Percentiles rank a stretch among this genome's conserved stretches.
Evolutionary conservation across 2,888 invertebrate species (phyloP).

Genomic region (Trachelus tabidus): DNA sequence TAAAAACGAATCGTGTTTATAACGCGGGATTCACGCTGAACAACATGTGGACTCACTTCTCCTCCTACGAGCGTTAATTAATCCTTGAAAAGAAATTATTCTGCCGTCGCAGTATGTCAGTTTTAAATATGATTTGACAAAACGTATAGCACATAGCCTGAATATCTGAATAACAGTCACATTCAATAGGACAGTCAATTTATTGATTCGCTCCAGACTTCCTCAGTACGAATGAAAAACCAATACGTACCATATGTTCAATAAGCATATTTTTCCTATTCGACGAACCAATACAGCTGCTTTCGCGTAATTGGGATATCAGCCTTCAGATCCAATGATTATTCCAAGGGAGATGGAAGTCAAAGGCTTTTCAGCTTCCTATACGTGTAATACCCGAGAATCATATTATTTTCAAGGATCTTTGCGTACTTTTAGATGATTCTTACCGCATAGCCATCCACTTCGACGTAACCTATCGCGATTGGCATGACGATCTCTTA

Average conservation of each 20-base stretch:
- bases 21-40: neutral
- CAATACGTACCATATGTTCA: neutral
- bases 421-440: neutral
- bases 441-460: neutral
- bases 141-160: neutral
- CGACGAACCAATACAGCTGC: neutral
- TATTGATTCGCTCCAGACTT: neutral
- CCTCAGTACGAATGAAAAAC: neutral
- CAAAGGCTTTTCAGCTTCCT: slow-evolving; percentile 51
- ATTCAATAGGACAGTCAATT: neutral
- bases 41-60: neutral
- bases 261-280: neutral
- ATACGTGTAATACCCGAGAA: slow-evolving; percentile 46
- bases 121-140: neutral
- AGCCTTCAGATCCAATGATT: slow-evolving; percentile 23
- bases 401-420: slow-evolving; percentile 46
- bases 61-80: neutral
- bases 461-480: neutral
- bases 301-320: slow-evolving; percentile 45
- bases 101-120: neutral
- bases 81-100: neutral
- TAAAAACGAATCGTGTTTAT: neutral
- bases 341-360: slow-evolving; percentile 13
- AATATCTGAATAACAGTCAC: neutral
- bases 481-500: neutral